These are phyloP conservation scores for Toxotes jaculatrix DNA, from an alignment of 2,113 vertebrate species.

Conservation along the genomic window DNA sequence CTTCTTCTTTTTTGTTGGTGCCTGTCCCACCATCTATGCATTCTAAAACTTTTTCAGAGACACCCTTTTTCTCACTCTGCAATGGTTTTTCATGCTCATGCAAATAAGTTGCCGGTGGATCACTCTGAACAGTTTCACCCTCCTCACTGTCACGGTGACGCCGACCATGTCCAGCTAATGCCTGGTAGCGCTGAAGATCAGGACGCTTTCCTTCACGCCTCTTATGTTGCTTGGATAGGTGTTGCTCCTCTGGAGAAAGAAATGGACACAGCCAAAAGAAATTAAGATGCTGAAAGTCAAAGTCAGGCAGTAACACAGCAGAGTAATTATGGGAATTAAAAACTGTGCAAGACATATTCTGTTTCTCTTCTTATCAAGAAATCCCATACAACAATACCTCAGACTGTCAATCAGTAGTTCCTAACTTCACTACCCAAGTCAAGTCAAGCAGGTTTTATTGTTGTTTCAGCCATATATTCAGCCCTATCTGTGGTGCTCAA, in stretches of 20 bases:
- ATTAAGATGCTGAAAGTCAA: background rate
- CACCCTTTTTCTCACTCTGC: slow-evolving; percentile 32
- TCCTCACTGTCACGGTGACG: slow-evolving; percentile 74
- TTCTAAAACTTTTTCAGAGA: slow-evolving; percentile 29
- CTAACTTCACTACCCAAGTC: no score
- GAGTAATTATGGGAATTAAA: background rate
- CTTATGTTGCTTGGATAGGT: slow-evolving; percentile 80
- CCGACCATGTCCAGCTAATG: slow-evolving; percentile 85
- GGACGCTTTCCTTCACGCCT: slow-evolving; percentile 87
- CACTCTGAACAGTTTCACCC: slow-evolving; percentile 62
- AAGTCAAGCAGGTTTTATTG: no score
- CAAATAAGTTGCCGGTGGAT: slow-evolving; percentile 25
- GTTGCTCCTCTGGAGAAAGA: slow-evolving; percentile 72
- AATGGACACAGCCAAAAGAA: background rate
- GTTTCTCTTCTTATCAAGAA: background rate
- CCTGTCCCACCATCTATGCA: slow-evolving; percentile 11
- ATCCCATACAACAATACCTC: background rate
- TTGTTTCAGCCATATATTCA: no score
- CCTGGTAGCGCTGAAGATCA: slow-evolving; percentile 91
- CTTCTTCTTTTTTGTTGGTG: slow-evolving; percentile 22
- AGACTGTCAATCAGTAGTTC: background rate
- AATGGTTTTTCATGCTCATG: slow-evolving; percentile 25
- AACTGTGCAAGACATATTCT: no score
- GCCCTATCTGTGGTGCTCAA: background rate
- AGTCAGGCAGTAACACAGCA: background rate